Base-by-base conservation (phyloP, 2,888 invertebrate genomes). In the Orchesellides sinensis region DNA sequence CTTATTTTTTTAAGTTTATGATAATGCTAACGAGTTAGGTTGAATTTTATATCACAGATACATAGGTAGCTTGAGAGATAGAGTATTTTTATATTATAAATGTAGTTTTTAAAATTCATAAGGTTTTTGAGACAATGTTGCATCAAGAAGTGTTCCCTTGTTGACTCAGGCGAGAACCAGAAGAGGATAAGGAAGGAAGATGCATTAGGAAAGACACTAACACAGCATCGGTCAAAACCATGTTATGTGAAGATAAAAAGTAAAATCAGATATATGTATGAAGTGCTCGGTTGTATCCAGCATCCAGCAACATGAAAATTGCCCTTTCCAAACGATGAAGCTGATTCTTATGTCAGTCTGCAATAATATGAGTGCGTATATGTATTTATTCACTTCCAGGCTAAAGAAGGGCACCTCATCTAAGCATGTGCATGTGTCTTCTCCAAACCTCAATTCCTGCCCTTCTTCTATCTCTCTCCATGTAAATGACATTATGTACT, bases 121-220 rank as follows among this genome's bases (percentile, higher is more conserved):
- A n/a, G n/a, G n/a, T n/a, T n/a, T n/a, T n/a, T n/a, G n/a, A n/a
- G n/a, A n/a, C n/a, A n/a, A n/a, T n/a, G n/a, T n/a, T n/a, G n/a
- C n/a, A n/a, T n/a, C n/a, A n/a, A n/a, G n/a, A n/a, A n/a, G n/a
- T n/a, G n/a, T n/a, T n/a, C n/a, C n/a, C n/a, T n/a, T n/a, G n/a
- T n/a, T n/a, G n/a, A n/a, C n/a, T n/a, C n/a, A 59, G 32, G 63
- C 40, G 21, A 40, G 40, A 40, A 21, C 27, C 6, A 66, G 49
- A 27, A 47, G 47, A 47, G 66, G 49, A 66, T 45, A 47, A 66
- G 49, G 49, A 66, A 66, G 66, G 49, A 47, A 66, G 27, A 66
- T 66, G 66, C 47, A 47, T 14, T 23, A 27, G 40, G n/a, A n/a
- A n/a, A 47, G 66, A 47, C 27, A 66, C 49, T 47, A 17, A 66